These are phyloP conservation scores for Typhlichthys eigenmanni DNA, from an alignment of 2,797 vertebrate genomes.

Conservation along the genomic window DNA sequence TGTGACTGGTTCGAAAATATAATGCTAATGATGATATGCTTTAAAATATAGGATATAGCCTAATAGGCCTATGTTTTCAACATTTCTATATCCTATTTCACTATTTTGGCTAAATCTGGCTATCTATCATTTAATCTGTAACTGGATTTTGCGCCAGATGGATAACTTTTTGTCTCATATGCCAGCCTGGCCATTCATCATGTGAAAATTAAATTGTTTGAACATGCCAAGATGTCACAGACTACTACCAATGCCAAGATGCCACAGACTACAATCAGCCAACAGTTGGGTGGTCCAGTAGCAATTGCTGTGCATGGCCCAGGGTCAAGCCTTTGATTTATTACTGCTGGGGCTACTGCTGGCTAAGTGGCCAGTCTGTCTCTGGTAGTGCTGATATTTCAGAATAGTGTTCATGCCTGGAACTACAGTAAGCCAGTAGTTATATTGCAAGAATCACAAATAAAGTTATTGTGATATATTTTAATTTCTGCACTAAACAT, in stretches of 20 bases:
- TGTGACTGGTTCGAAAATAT: too few relatives aligned
- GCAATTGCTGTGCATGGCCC: constrained; percentile 60
- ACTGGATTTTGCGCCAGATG: constrained; percentile 30
- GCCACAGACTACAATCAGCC: constrained; percentile 64
- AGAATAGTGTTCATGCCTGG: constrained; percentile 22
- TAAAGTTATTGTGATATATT: constrained; percentile 1
- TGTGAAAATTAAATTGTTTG: constrained; percentile 74
- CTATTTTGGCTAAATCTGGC: neutral
- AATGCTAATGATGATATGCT: too few relatives aligned
- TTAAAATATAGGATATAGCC: too few relatives aligned
- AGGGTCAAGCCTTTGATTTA: constrained; percentile 68
- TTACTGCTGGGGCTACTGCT: constrained; percentile 53
- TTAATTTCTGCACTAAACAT: neutral
- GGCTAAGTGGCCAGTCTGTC: constrained; percentile 59
- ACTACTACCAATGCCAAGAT: constrained; percentile 71
- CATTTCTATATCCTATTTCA: too few relatives aligned
- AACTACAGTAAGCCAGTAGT: neutral
- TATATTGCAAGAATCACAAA: too few relatives aligned
- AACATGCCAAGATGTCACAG: constrained; percentile 65
- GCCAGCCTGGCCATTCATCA: constrained; percentile 70
- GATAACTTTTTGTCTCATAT: constrained; percentile 42
- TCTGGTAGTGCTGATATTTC: constrained; percentile 39
- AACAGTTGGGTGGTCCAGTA: constrained; percentile 67
- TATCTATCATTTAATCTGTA: constrained; percentile 30
- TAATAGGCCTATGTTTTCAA: too few relatives aligned